Base-by-base conservation (phyloP, 2,888 invertebrate genomes). In the Trachelus troglodyta region DNA sequence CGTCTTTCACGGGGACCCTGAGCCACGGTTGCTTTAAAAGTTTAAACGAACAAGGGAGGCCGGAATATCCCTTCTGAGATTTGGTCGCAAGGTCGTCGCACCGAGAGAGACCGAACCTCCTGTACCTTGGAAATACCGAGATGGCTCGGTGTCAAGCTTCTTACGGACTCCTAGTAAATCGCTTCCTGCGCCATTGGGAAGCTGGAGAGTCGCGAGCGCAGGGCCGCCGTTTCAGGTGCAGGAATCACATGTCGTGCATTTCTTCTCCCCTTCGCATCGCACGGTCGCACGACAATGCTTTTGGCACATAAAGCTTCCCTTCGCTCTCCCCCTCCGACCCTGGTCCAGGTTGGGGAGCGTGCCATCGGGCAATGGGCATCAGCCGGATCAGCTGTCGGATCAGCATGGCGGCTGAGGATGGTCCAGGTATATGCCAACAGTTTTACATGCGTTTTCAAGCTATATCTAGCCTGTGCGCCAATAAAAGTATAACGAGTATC, bases 171-270 rank as follows among this genome's bases (percentile, higher is more conserved):
- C 4, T 2, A 11, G 6, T 69, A 11, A 69, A 30, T 69, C n/a
- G 31, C 2, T 75, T 34, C 69, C 34, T 40, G 23, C 75, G 73
- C 73, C 75, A 34, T 56, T 74, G 35, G 74, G 33, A n/a, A 15
- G 74, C n/a, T 33, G 69, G 40, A 40, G 40, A 40, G 23, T 74
- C 34, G 35, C 74, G 74, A 74, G 34, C 37, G 15, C 74, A 15
- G 68, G 56, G 15, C 30, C 34, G 68, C 35, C 34, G 71, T 71
- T 82, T 86, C 80, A 86, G 82, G 83, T 85, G 84, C 82, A 83
- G 83, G 83, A 85, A 87, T 87, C 85, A 83, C 84, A 81, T 85
- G 85, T 87, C 81, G 81, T 81, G 77, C 80, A 75, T 75, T 81
- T 77, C 76, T 77, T 71, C 74, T 76, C 74, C 78, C 69, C 76